Evolutionary conservation across 2,888 invertebrate species (phyloP), one percentile per base, ranked within the genome.

Genomic region (Pollenia angustigena): DNA sequence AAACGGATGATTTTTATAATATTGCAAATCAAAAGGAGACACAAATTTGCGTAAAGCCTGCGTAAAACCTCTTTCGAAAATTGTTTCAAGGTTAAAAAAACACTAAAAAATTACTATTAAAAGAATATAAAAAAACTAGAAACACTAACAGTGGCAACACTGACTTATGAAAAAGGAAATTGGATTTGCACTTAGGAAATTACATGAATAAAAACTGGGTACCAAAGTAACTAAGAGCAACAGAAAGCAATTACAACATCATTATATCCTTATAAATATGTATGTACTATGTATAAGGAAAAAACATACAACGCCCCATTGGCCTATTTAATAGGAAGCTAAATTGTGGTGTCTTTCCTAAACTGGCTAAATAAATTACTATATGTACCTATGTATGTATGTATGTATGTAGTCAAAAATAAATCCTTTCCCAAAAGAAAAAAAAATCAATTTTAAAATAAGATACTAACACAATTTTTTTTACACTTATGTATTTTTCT

Each of bases 231-330:
- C 50, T 62, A 46, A 23, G 2, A 56, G 16, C 14, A 74, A 69
- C 52, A 18, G 18, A 32, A 16, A 68, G 1, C 16, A 56, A 11
- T 7, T 44, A 62, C 23, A 1, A 62, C 66, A n/a, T 42, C 8
- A 32, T 32, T 32, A 69, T 81, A 78, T 79, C 58, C 78, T 79
- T 68, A 50, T 72, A 16, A 32, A 32, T 32, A 32, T 32, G 32
- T 32, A 32, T 32, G 32, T 32, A 32, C 32, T 32, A 32, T 1
- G 6, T 50, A 71, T 44, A 76, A 71, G 58, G 50, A 79, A 60
- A 48, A 50, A 74, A 64, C 56, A 72, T 32, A 50, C 82, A 79
- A 82, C 72, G 68, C 82, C 82, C 85, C 69, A 85, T 66, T 85
- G 85, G 74, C 85, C 85, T 85, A 85, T 69, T 66, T 46, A 46